Conservation (phyloP, 2,888 invertebrate genomes). For the Drosophila atripex region DNA sequence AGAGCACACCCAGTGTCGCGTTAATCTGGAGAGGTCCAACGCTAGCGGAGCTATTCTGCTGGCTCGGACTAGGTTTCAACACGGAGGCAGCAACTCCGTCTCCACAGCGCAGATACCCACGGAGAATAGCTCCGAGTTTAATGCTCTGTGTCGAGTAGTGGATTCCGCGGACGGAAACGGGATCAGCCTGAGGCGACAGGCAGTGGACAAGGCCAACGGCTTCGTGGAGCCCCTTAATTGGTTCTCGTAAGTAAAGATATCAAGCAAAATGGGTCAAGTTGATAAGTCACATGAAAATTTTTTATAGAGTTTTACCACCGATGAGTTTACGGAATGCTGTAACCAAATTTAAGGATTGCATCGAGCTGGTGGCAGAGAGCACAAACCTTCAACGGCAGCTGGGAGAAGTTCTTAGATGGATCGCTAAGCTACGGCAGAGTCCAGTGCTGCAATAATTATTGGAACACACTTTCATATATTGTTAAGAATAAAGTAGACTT, state of each 20-base stretch:
- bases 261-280: neutral
- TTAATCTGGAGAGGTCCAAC: conserved; percentile 88
- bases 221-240: conserved; percentile 89
- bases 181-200: conserved; percentile 81
- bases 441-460: conserved; percentile 15
- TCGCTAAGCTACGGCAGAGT: conserved; percentile 51
- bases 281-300: neutral
- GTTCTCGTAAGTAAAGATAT: conserved; percentile 85
- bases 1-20: conserved; percentile 88
- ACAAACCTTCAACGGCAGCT: conserved; percentile 89
- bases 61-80: conserved; percentile 91
- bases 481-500: conserved; percentile 52
- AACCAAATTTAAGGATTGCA: conserved; percentile 88
- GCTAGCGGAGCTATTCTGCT: conserved; percentile 86
- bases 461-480: neutral
- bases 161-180: conserved; percentile 83
- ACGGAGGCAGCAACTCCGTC: conserved; percentile 90
- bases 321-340: conserved; percentile 91
- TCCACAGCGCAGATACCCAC: conserved; percentile 88
- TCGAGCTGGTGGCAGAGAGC: conserved; percentile 88
- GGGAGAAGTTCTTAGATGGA: conserved; percentile 59
- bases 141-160: conserved; percentile 83
- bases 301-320: conserved; percentile 90
- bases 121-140: conserved; percentile 85
- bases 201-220: conserved; percentile 81